phyloP scores from a whole-genome alignment of 2,113 vertebrate genomes.

The Rutilus rutilus region DNA sequence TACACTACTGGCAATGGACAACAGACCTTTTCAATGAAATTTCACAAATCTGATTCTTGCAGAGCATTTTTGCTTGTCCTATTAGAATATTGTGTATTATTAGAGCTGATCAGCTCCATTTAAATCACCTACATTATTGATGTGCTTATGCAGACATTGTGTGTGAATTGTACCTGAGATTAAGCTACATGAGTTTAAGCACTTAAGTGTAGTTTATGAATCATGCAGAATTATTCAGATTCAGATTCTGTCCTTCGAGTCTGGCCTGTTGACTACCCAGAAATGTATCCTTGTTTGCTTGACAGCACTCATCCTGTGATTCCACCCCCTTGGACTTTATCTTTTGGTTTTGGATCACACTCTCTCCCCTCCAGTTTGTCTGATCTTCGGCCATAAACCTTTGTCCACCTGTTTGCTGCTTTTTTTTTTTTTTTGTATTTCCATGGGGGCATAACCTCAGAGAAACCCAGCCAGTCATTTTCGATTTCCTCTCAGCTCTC shows the following conservation, averaged over 20 bases:
- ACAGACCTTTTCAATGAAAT: not conserved
- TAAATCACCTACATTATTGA: not conserved
- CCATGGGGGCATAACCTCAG: slow-evolving; percentile 5
- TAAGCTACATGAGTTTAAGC: not conserved
- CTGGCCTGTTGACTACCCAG: slow-evolving; percentile 68
- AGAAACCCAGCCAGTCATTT: slow-evolving; percentile 34
- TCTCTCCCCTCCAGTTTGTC: slow-evolving; percentile 53
- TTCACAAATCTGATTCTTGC: not conserved
- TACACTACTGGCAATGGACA: not conserved
- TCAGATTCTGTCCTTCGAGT: slow-evolving; percentile 39
- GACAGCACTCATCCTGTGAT: slow-evolving; percentile 74
- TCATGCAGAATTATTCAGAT: not conserved
- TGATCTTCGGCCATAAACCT: slow-evolving; percentile 46
- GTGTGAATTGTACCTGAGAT: not conserved
- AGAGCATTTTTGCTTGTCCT: not conserved
- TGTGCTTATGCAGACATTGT: not conserved
- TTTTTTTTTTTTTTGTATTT: slow-evolving; percentile 2
- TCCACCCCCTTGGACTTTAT: slow-evolving; percentile 73
- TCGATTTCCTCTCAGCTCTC: slow-evolving; percentile 39
- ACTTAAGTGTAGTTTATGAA: not conserved
- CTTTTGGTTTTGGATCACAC: slow-evolving; percentile 68
- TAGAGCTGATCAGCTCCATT: not conserved
- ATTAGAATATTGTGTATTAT: no score
- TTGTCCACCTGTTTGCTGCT: slow-evolving; percentile 39
- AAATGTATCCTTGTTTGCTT: slow-evolving; percentile 73